Evolutionary conservation across 2,797 vertebrate genomes (phyloP), one percentile per base, ranked within the genome.

Genomic region (Parambassis ranga): DNA sequence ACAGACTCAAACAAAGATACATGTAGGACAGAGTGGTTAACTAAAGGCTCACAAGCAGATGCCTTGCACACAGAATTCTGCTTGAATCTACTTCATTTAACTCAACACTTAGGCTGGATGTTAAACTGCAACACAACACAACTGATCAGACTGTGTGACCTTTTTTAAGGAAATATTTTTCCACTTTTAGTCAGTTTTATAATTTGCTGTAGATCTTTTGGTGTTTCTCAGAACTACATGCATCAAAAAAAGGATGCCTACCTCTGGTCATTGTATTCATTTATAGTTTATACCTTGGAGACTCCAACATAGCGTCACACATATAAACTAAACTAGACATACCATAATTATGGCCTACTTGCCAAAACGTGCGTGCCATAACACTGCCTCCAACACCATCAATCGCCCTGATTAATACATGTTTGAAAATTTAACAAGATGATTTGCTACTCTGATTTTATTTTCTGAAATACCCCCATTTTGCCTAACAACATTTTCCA

Each of bases 351-450:
- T 47, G 49, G 14, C 55, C 10, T 41, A 63, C 63, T 49, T 61
- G 60, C 49, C 42, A 73, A 63, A 67, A 61, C 35, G 52, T 46
- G 52, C 2, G 7, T 72, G 71, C 66, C 78, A 73, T 75, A 85
- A 73, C 82, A 83, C 10, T 36, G 67, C 44, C 44, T 69, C 66
- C 16, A 10, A 16, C 24, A 16, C 60, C 65, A 77, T 86, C 53
- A 57, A 78, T 88, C 77, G 79, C 57, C 58, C 30, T 74, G 75
- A 86, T 78, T 81, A 73, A 87, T 86, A 79, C 60, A 50, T 63
- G 68, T 79, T 71, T 68, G 69, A 84, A 88, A 79, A 41, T 61
- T 70, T 73, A 77, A 79, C 37, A 13, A 58, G 63, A 69, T 65
- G 44, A 77, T 74, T 81, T 79, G 71, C 47, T 74, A 24, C 49